Conservation (phyloP, 2,113 vertebrate genomes). For the Pseudorasbora parva region DNA sequence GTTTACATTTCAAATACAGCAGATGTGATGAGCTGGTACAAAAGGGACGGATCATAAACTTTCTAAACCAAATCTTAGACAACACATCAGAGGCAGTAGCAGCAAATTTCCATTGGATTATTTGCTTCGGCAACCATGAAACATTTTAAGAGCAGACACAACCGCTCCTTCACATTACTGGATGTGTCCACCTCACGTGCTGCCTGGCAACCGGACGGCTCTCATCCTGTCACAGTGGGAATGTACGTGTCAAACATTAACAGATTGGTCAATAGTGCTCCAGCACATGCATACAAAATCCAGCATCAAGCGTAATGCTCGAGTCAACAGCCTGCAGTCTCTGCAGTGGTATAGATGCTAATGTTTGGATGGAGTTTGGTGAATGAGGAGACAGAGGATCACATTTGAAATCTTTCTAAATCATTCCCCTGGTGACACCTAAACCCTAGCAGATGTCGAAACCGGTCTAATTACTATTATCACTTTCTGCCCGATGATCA, state of each 20-base stretch:
- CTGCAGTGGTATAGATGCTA: not conserved
- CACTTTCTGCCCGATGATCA: not conserved
- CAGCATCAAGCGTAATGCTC: conserved; percentile 11
- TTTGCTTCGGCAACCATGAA: conserved; percentile 22
- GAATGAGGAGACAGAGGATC: not conserved
- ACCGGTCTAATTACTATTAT: not conserved
- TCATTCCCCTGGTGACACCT: not conserved
- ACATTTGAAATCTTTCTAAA: not conserved
- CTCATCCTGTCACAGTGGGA: conserved; percentile 54
- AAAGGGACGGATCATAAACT: not conserved
- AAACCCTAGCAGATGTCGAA: not conserved
- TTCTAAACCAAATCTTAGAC: not conserved
- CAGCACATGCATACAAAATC: not conserved
- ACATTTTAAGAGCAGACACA: conserved; percentile 21
- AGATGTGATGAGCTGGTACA: not conserved
- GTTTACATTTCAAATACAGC: not conserved
- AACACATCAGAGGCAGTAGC: not conserved
- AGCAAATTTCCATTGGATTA: conserved; percentile 18
- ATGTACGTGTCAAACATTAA: conserved; percentile 74
- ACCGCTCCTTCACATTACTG: not conserved
- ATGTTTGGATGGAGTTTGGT: not conserved
- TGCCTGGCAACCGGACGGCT: conserved; percentile 72
- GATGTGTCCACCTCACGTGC: conserved; percentile 23
- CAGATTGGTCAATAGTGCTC: conserved; percentile 56
- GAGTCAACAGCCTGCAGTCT: not conserved